Evolutionary conservation across 1,140 invertebrate species (phyloP).

Genomic region (Lepidurus apus): DNA sequence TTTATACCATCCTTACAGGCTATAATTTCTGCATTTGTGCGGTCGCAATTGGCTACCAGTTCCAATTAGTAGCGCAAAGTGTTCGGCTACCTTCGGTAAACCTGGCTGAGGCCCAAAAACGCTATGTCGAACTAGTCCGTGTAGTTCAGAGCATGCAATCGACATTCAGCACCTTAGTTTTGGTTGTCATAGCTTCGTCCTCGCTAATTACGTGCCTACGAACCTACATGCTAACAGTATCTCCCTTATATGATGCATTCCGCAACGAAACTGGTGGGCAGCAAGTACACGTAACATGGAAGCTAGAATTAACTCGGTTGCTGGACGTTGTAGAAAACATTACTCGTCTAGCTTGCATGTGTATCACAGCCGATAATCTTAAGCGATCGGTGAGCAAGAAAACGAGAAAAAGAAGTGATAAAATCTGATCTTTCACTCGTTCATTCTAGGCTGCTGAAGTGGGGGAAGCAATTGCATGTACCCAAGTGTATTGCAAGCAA

Average conservation of each 20-base stretch:
- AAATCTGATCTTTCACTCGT: too few relatives aligned
- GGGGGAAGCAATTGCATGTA: neutral
- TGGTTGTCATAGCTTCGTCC: neutral
- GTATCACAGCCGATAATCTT: neutral
- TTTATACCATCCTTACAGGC: neutral
- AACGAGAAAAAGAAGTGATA: too few relatives aligned
- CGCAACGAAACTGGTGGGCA: neutral
- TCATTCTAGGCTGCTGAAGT: neutral
- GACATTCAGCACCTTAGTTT: neutral
- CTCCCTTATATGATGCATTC: neutral
- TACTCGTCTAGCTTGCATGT: neutral
- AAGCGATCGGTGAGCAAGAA: neutral
- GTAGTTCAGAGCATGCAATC: neutral
- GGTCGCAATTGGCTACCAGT: neutral
- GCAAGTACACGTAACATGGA: neutral
- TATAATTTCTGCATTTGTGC: neutral
- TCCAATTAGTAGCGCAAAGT: neutral
- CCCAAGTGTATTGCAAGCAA: neutral
- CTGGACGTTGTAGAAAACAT: neutral
- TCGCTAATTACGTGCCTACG: neutral
- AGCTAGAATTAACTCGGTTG: neutral
- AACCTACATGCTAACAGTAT: slow-evolving; percentile 5
- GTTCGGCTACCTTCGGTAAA: neutral
- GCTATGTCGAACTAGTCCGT: neutral
- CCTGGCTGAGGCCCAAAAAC: neutral